A percentile compares a stretch with the other conserved stretches of the same genome.
Evolutionary conservation across 2,113 vertebrate genomes (phyloP).

Genomic region (Hylia prasina): DNA sequence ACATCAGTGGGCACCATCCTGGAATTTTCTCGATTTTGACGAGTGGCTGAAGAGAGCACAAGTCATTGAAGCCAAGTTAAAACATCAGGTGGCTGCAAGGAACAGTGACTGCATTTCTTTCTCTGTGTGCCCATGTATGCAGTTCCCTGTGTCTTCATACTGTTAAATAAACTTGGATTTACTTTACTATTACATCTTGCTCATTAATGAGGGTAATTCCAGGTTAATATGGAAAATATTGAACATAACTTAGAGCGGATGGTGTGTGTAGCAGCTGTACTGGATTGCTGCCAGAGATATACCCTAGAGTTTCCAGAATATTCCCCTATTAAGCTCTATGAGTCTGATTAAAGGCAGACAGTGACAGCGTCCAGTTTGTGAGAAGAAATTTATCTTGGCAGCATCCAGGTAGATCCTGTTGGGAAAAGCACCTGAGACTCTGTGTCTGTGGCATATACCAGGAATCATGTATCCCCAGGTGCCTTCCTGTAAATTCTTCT

Average conservation of each 20-base stretch:
- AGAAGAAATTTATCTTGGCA: constrained; percentile 37
- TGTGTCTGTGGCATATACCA: not conserved
- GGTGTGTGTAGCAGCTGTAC: not conserved
- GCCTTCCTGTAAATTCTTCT: constrained; percentile 8
- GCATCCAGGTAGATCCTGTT: not conserved
- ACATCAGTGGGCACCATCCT: not conserved
- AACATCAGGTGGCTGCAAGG: not conserved
- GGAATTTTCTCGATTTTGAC: not conserved
- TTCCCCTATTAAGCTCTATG: constrained; percentile 9
- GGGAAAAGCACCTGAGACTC: constrained; percentile 38
- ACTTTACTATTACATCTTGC: not conserved
- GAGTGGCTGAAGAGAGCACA: not conserved
- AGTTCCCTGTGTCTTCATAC: not conserved
- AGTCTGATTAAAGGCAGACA: constrained; percentile 38
- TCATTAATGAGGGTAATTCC: constrained; percentile 8
- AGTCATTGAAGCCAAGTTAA: not conserved
- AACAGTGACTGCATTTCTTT: not conserved
- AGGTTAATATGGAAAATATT: constrained; percentile 33
- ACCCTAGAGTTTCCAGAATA: constrained; percentile 9
- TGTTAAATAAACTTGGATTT: not conserved
- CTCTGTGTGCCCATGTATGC: not conserved
- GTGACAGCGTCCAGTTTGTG: not conserved
- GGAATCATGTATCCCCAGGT: not conserved
- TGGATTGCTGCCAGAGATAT: constrained; percentile 28
- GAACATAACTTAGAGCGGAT: not conserved